Evolutionary conservation across 2,888 invertebrate species (phyloP), one percentile per base, ranked within the genome.

Genomic region (Drosophila phalerata): DNA sequence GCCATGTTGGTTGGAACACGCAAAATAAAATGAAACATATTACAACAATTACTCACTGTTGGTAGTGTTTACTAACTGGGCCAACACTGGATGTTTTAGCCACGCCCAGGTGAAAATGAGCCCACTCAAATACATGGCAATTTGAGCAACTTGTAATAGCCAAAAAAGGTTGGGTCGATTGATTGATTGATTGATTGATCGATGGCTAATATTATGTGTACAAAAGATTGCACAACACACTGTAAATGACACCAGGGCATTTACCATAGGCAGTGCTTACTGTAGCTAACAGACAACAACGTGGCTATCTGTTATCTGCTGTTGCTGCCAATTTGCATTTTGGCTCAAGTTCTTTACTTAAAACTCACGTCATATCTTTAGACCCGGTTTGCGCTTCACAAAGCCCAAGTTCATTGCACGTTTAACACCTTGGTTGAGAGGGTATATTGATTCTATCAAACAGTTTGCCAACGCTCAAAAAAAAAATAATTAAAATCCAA

Each of bases 301-400:
- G 37, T 17, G 30, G 28, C n/a, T 75, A 15, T 68, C 58, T 49
- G 43, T 51, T 47, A 77, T 76, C 66, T 57, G 51, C n/a, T 22
- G 22, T 53, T 61, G 47, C 28, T 57, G 34, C 19, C 51, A 70
- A 88, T 86, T 86, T 83, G 81, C 86, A 88, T 88, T 69, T 66
- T 22, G 48, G 51, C 55, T 77, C 70, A 62, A 68, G 75, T 67
- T 67, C 57, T 51, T 67, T 66, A 57, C 69, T 43, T 68, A 30
- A 60, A 69, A 47, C 43, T 53, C 61, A 60, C 65, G 49, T 73
- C 77, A 66, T 65, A 53, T 49, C 32, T 65, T 51, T 67, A 73
- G 58, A 71, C 61, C 66, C 53, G 69, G 64, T 77, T 80, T 58
- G 25, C 37, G 62, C 37, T 42, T 49, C 19, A 49, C 48, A 49